These are phyloP conservation scores for Enteromius argenteus DNA, from an alignment of 2,797 vertebrate genomes.

Conservation along the genomic window DNA sequence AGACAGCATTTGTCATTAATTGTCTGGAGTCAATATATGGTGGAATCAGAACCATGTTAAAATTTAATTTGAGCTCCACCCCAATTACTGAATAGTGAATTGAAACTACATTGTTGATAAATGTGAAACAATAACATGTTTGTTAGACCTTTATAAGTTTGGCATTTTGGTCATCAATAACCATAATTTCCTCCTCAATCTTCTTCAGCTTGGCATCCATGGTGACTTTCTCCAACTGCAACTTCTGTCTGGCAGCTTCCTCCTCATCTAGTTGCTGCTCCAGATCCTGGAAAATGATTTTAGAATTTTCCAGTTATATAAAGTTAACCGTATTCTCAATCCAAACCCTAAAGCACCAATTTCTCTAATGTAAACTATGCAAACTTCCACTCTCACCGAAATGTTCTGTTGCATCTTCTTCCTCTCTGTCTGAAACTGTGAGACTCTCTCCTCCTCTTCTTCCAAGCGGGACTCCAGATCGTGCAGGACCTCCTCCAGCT, in stretches of 20 bases:
- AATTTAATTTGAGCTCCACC: not conserved
- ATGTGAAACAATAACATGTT: not conserved
- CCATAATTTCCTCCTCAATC: slow-evolving; percentile 86
- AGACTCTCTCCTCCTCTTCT: slow-evolving; percentile 90
- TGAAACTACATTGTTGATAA: not conserved
- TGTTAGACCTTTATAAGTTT: slow-evolving; percentile 84
- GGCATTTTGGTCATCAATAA: slow-evolving; percentile 86
- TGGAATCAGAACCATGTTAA: not conserved
- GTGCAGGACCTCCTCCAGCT: slow-evolving; percentile 93
- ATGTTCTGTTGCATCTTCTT: slow-evolving; percentile 89
- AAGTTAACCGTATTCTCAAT: not conserved
- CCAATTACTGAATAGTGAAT: not conserved
- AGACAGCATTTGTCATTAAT: not conserved
- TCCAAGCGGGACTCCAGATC: slow-evolving; percentile 95
- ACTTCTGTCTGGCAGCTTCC: slow-evolving; percentile 86
- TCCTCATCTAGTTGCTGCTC: slow-evolving; percentile 89
- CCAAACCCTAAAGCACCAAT: not conserved
- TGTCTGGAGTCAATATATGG: not conserved
- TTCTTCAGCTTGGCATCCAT: slow-evolving; percentile 88
- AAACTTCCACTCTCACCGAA: slow-evolving; percentile 70
- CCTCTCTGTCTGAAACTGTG: slow-evolving; percentile 78
- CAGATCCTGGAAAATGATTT: slow-evolving; percentile 69
- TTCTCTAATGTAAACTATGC: not conserved
- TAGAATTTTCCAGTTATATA: not conserved
- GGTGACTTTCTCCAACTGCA: slow-evolving; percentile 88